Conservation (phyloP, 2,888 invertebrate genomes). For the Andrena praecox region DNA sequence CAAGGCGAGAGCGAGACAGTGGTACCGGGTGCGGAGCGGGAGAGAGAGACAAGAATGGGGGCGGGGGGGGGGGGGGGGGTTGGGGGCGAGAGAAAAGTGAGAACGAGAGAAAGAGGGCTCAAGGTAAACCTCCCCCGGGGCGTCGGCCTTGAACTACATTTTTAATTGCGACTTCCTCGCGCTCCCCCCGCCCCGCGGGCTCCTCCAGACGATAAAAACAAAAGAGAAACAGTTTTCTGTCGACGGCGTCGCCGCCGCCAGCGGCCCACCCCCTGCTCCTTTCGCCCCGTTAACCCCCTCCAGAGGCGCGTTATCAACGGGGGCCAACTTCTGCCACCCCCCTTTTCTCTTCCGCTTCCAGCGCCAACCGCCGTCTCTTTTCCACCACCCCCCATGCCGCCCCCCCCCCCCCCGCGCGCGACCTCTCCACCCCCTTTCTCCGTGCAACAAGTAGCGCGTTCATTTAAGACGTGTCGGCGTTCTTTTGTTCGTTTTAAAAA, state of each 20-base stretch:
- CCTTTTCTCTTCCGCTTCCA: constrained; percentile 50
- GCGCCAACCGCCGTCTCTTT: constrained; percentile 15
- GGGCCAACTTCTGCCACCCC: constrained; percentile 67
- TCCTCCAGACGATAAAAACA: constrained; percentile 82
- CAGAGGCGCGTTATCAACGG: constrained; percentile 63
- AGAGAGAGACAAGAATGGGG: constrained; percentile 37
- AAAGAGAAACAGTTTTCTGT: constrained; percentile 83
- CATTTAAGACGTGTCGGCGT: constrained; percentile 85
- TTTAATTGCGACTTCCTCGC: constrained; percentile 83
- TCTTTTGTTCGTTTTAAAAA: constrained; percentile 84
- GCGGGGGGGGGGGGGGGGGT: neutral
- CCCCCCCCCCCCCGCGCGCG: constrained; percentile 41
- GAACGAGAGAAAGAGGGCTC: constrained; percentile 67
- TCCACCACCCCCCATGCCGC: constrained; percentile 5
- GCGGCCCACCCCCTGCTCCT: constrained; percentile 61
- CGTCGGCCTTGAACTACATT: constrained; percentile 84
- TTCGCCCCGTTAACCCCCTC: constrained; percentile 66
- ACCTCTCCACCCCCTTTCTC: constrained; percentile 72
- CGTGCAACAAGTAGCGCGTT: constrained; percentile 85
- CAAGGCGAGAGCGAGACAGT: constrained; percentile 47
- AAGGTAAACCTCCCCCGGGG: constrained; percentile 75
- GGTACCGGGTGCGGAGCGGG: constrained; percentile 47
- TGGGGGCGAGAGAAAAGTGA: constrained; percentile 58
- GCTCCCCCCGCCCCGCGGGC: constrained; percentile 58
- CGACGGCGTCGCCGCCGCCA: constrained; percentile 66